Evolutionary conservation across 2,797 vertebrate species (phyloP).

Genomic region (Rhodeus uyekii): DNA sequence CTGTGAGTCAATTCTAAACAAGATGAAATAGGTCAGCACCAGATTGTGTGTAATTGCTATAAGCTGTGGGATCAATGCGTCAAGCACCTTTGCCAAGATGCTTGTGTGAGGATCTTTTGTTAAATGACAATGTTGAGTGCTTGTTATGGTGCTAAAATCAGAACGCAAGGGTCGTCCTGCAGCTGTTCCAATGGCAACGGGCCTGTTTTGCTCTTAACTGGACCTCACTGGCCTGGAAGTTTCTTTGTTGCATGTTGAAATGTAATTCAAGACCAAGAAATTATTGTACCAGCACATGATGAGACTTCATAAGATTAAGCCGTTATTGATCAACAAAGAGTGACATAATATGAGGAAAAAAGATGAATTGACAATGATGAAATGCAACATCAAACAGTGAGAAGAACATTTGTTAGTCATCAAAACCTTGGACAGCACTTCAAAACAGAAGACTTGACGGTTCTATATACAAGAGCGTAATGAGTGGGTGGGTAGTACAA

Average conservation of each 20-base stretch:
- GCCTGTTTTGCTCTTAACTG: background rate
- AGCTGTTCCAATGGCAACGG: slow-evolving; percentile 70
- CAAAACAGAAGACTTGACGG: slow-evolving; percentile 7
- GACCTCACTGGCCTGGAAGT: background rate
- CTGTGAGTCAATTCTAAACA: slow-evolving; percentile 56
- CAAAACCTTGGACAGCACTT: slow-evolving; percentile 3
- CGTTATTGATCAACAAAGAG: background rate
- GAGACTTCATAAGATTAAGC: background rate
- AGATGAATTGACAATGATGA: background rate
- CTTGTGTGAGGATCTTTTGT: slow-evolving; percentile 64
- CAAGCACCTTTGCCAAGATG: slow-evolving; percentile 55
- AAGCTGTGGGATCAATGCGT: slow-evolving; percentile 57
- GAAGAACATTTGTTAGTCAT: slow-evolving; percentile 11
- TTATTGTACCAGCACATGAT: background rate
- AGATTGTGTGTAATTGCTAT: slow-evolving; percentile 68
- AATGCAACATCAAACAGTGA: background rate
- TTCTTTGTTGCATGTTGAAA: background rate
- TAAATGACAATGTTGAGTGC: slow-evolving; percentile 56
- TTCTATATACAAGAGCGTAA: slow-evolving; percentile 13
- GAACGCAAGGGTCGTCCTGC: slow-evolving; percentile 61
- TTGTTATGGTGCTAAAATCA: slow-evolving; percentile 65
- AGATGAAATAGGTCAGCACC: slow-evolving; percentile 62
- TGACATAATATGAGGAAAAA: background rate
- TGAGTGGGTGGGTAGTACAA: background rate
- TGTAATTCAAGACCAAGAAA: background rate